Base-by-base conservation (phyloP, 2,113 vertebrate species). In the Phyllopteryx taeniolatus region DNA sequence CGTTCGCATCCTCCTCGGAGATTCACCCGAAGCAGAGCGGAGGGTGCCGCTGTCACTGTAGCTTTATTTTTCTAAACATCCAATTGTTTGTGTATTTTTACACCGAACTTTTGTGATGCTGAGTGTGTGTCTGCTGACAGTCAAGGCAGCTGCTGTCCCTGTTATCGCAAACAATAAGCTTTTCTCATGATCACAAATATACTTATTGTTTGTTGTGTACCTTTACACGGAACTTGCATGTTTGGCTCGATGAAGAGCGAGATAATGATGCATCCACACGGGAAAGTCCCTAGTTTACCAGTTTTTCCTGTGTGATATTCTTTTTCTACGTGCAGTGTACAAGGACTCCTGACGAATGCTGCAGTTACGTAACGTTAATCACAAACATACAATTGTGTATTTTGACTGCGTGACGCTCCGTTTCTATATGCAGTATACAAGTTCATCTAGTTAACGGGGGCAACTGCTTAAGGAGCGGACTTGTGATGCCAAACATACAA, bases 1-100 rank as follows among this genome's bases (percentile, higher is more conserved):
- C 74, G 56, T 72, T 80, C 77, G 35, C 35, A 62, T 68, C 77
- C 71, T 59, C 79, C 84, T 90, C 70, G 79, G 83, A 91, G 76
- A 85, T 74, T 80, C 85, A 81, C 56, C 72, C 83, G 84, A 75
- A 86, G 87, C 89, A 79, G 80, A 71, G 68, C 64, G 20, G 20
- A n/a, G 9, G 20, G 20, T 22, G n/a, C 72, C 78, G 81, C 82
- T 85, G 82, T 89, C 83, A 84, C 82, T 64, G n/a, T 64, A n/a
- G 11, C 3, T 65, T 11, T 64, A 22, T 56, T 10, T 2, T 8
- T 54, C 27, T 22, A 27, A 59, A 59, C 22, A 59, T 14, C 0
- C 4, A 56, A 56, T 22, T 63, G 59, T 61, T 61, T 61, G 22
- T 63, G 7, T 62, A n/a, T 56, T 56, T 20, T 56, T 22, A 3